These are phyloP conservation scores for Osmerus eperlanus DNA, from an alignment of 2,113 vertebrate genomes.

Conservation along the genomic window DNA sequence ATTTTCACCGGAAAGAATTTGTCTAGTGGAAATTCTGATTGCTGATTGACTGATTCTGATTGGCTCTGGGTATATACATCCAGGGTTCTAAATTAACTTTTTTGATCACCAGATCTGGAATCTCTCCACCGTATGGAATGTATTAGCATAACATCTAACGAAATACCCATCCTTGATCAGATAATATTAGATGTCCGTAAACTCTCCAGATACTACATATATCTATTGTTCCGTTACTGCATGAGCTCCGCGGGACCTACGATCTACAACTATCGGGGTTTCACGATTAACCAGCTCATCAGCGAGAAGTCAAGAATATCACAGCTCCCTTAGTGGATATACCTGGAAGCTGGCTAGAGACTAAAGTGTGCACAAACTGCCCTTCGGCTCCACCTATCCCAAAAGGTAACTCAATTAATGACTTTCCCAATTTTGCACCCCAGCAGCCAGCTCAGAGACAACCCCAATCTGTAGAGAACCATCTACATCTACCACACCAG, in stretches of 20 bases:
- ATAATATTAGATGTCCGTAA: not conserved
- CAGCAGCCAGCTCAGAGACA: not conserved
- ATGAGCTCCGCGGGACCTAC: not conserved
- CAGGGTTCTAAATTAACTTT: no score
- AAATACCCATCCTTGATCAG: accelerated
- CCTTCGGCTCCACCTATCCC: not conserved
- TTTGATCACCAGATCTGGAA: no score
- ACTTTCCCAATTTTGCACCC: not conserved
- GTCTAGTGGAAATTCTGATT: no score
- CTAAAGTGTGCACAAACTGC: not conserved
- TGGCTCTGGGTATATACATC: no score
- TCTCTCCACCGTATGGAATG: not conserved
- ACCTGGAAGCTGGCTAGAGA: not conserved
- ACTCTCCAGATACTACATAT: not conserved
- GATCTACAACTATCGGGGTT: not conserved
- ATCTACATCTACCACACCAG: no score
- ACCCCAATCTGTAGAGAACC: no score
- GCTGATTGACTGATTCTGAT: no score
- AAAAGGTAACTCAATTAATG: not conserved
- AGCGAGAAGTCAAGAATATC: not conserved
- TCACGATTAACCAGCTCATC: not conserved
- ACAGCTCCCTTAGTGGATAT: not conserved
- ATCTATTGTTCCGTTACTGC: not conserved
- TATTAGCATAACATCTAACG: not conserved
- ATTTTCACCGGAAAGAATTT: no score